Evolutionary conservation across 2,888 invertebrate species (phyloP).

Genomic region (Creontiades dilutus): DNA sequence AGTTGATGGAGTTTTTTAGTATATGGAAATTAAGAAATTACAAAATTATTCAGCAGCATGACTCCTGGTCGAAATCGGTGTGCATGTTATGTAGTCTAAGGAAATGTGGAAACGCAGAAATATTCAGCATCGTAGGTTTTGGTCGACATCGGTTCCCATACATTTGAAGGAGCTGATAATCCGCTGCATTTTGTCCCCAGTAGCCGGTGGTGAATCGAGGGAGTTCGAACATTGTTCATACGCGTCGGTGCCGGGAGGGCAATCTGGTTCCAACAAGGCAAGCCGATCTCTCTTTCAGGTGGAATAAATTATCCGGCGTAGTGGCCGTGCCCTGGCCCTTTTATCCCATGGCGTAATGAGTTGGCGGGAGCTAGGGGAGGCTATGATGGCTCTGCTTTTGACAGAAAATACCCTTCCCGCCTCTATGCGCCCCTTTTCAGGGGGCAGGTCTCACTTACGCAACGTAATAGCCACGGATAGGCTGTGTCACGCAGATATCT

Average conservation of each 20-base stretch:
- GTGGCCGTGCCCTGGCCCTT: not conserved
- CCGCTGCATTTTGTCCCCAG: conserved; percentile 1
- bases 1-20: too few species aligned
- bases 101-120: too few species aligned
- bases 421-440: conserved; percentile 1
- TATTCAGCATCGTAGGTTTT: too few species aligned
- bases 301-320: conserved; percentile 48
- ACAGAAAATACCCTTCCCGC: conserved; percentile 30
- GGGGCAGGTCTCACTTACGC: conserved; percentile 26
- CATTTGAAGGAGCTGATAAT: not conserved
- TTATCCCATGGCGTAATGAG: conserved; percentile 26
- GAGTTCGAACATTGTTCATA: conserved; percentile 21
- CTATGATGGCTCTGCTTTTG: conserved; percentile 50
- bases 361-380: conserved; percentile 20
- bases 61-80: too few species aligned
- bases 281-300: conserved; percentile 48
- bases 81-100: too few species aligned
- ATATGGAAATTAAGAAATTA: too few species aligned
- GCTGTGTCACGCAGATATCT: conserved; percentile 48
- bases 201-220: not conserved
- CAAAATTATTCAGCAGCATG: too few species aligned
- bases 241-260: not conserved
- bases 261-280: conserved; percentile 40
- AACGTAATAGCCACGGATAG: conserved; percentile 49
- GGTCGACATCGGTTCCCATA: too few species aligned